Evolutionary conservation across 2,797 vertebrate genomes (phyloP).

Genomic region (Micropoecilia bifurca): DNA sequence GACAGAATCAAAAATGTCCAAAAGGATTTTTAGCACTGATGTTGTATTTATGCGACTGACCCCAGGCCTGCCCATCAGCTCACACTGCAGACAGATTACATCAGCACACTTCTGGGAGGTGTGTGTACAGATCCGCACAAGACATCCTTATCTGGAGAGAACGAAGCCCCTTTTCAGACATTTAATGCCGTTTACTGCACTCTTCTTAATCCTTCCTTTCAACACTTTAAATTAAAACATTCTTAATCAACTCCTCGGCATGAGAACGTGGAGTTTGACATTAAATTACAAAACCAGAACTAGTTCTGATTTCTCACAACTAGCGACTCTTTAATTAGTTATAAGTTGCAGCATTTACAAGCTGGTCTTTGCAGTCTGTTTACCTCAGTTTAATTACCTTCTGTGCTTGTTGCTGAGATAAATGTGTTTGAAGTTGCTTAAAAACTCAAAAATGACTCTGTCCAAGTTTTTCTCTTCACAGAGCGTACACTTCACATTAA

Average conservation of each 20-base stretch:
- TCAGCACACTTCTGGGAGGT: conserved; percentile 19
- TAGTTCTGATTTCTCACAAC: background rate
- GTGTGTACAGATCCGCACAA: conserved; percentile 14
- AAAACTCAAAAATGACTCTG: background rate
- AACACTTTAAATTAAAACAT: background rate
- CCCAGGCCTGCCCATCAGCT: conserved; percentile 34
- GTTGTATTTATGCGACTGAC: conserved; percentile 31
- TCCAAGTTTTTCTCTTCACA: background rate
- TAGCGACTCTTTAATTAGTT: background rate
- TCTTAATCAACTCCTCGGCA: background rate
- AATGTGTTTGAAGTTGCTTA: background rate
- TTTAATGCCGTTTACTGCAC: background rate
- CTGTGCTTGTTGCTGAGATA: background rate
- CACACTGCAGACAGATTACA: conserved; percentile 24
- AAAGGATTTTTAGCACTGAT: conserved; percentile 51
- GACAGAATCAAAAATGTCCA: conserved; percentile 22
- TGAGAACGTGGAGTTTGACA: background rate
- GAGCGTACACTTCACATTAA: background rate
- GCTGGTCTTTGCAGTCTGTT: background rate
- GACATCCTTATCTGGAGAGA: conserved; percentile 14
- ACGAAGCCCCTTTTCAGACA: conserved; percentile 54
- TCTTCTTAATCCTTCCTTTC: background rate
- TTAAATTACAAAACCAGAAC: background rate
- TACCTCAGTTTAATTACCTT: background rate
- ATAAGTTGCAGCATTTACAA: background rate